phyloP scores from a whole-genome alignment of 2,888 invertebrate species.

The Caenorhabditis sulstoni region DNA sequence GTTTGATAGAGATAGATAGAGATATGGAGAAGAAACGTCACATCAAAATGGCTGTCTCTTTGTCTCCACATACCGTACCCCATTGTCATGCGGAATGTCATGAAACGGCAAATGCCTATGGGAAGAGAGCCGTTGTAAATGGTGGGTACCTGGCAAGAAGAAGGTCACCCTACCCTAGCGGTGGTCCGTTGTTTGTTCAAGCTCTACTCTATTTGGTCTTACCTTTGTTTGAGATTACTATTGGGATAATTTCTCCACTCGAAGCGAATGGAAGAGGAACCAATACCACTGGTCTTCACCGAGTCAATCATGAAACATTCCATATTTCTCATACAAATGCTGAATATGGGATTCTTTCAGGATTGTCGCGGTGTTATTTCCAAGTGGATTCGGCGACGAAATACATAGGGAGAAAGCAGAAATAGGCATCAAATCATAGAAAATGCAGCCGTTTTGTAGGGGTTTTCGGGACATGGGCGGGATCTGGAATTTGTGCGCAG shows the following conservation, averaged over 20 bases:
- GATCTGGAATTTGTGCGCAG: not conserved
- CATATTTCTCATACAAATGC: not conserved
- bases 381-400: too few species aligned
- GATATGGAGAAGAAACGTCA: not conserved
- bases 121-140: too few species aligned
- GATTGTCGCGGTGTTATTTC: not conserved
- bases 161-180: constrained; percentile 6
- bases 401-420: too few species aligned
- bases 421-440: too few species aligned
- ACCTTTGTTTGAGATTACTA: constrained; percentile 22
- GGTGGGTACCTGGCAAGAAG: constrained; percentile 1
- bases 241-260: not conserved
- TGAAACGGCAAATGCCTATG: too few species aligned
- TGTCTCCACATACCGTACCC: not conserved
- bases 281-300: not conserved
- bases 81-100: too few species aligned
- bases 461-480: constrained; percentile 2
- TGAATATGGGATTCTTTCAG: not conserved
- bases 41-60: too few species aligned
- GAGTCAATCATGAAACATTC: constrained; percentile 5
- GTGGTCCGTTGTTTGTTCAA: constrained; percentile 29
- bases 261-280: not conserved
- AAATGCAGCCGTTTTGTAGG: not conserved
- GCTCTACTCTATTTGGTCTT: constrained; percentile 18
- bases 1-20: not conserved